Evolutionary conservation across 2,113 vertebrate genomes (phyloP), one percentile per base, ranked within the genome.

Genomic region (Eulemur macaco): DNA sequence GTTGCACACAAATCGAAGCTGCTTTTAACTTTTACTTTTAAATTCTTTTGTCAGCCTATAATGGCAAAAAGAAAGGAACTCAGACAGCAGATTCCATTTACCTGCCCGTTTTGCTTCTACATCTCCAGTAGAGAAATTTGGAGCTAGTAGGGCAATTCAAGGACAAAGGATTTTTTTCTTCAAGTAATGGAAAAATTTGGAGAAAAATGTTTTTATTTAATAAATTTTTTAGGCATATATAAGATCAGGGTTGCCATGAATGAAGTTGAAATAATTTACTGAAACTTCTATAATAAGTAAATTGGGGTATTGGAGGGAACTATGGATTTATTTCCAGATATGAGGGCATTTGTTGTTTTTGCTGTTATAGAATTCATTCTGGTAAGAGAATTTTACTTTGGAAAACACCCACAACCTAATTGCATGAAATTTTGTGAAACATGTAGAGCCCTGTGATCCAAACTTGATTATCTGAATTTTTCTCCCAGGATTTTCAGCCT

Each of bases 21-120:
- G 45, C 50, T 94, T 98, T 96, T 89, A 54, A 15, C 50, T 98
- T 95, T 96, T 50, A 47, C 94, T 97, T 42, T 92, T 97, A 93
- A 95, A 42, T 3, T 50, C 25, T 89, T 54, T 58, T 92, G 23
- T 10, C 20, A 73, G 18, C 34, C 0, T 68, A 45, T 8, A 0
- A 4, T 50, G 15, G 6, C 1, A 71, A 29, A 71, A 77, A 83
- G 20, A 68, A 84, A 74, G 54, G 29, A 58, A 60, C 31, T 39
- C 5, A 39, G 85, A 63, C 27, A 50, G 13, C 8, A 8, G 27
- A 12, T 60, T 80, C 58, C 77, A 27, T 93, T 89, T 60, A 31
- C 29, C 52, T 93, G 12, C 25, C 29, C 13, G 9, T 37, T 60
- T 95, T 54, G 17, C 66, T 89, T 64, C 56, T 85, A 66, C 77